Conservation (phyloP, 2,797 vertebrate species). For the Telmatherina bonti region DNA sequence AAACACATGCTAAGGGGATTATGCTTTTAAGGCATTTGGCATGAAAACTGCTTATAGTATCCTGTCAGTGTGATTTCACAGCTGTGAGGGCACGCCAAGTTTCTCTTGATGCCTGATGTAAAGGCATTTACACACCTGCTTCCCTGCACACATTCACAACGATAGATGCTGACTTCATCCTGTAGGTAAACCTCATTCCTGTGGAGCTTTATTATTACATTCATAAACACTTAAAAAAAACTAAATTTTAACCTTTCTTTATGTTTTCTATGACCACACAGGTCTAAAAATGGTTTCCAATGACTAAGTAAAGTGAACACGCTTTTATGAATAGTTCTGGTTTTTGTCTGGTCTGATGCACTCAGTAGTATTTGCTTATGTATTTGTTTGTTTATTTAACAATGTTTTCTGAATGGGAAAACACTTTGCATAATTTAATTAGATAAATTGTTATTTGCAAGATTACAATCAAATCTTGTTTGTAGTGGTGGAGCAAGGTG, state of each 20-base stretch:
- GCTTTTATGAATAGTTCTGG: background rate
- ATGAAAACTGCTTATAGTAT: slow-evolving; percentile 9
- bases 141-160: background rate
- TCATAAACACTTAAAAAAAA: no score
- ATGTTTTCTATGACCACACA: no score
- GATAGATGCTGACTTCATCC: background rate
- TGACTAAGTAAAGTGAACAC: background rate
- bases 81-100: slow-evolving; percentile 34
- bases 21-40: slow-evolving; percentile 37
- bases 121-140: slow-evolving; percentile 56
- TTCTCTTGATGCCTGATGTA: slow-evolving; percentile 35
- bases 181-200: slow-evolving; percentile 4
- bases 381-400: background rate
- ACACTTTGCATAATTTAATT: background rate
- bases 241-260: no score
- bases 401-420: background rate
- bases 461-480: no score
- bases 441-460: background rate
- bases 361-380: background rate
- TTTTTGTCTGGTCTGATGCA: background rate
- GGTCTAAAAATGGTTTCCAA: background rate
- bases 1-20: slow-evolving; percentile 23
- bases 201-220: no score
- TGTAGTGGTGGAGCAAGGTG: no score
- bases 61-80: slow-evolving; percentile 25